Evolutionary conservation across 2,797 vertebrate species (phyloP), one percentile per base, ranked within the genome.

Genomic region (Distichodus sexfasciatus): DNA sequence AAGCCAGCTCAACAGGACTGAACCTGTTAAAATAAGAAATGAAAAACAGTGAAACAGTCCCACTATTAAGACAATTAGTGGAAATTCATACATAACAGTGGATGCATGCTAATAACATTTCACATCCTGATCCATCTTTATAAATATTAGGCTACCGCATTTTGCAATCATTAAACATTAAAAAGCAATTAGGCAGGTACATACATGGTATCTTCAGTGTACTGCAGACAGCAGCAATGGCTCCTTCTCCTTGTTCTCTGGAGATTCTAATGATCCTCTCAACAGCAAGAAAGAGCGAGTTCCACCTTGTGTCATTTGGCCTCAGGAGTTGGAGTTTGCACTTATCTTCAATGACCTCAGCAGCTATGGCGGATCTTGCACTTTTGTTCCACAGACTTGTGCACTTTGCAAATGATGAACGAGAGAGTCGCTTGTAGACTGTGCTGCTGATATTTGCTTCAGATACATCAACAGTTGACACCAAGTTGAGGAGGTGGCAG

Each of bases 231-330:
- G 59, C 59, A 28, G 12, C 26, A 29, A 62, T 33, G 9, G 41
- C 59, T 62, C 59, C 59, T 62, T 44, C 41, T 44, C 28, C 28
- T 44, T 44, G 41, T 10, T 62, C 59, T 29, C 28, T 19, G 24
- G 41, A 28, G 26, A 47, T 62, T 7, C 41, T 46, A 8, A 69
- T 12, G 14, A 76, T 50, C 43, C 58, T 47, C 35, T 76, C 50
- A 17, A 76, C 58, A 12, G 58, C 41, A 12, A 33, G 23, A 41
- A 58, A 76, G 12, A 76, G 57, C 12, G 58, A 69, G 50, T 72
- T 76, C 74, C 74, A 63, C 14, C 64, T 64, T 19, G 66, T 74
- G 1, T 31, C 40, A 55, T 62, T 61, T 41, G 61, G 47, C 29
- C 55, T 28, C 5, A 71, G 1, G 17, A 74, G 33, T 24, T 70